A percentile compares a stretch with the other conserved stretches of the same genome.
phyloP scores from a whole-genome alignment of 2,888 invertebrate species.

The Thereva nobilitata region DNA sequence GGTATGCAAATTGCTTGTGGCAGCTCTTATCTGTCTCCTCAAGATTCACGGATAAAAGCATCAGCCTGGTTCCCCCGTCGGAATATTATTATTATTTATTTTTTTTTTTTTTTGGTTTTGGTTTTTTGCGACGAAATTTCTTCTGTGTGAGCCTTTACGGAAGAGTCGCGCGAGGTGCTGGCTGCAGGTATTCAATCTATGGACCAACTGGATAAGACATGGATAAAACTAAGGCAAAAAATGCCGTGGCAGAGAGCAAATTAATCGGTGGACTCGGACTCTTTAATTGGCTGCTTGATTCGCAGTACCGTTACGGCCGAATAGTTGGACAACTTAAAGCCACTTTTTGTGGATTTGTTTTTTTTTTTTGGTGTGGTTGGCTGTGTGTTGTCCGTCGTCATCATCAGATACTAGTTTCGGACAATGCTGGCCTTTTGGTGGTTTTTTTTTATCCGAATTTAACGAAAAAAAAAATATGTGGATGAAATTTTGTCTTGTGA shows the following conservation, averaged over 20 bases:
- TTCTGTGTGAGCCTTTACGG: neutral
- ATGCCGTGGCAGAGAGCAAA: conserved; percentile 30
- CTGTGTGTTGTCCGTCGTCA: neutral
- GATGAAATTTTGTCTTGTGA: no score
- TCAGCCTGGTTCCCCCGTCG: neutral
- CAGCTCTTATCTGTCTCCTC: neutral
- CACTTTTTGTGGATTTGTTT: neutral
- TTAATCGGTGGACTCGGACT: conserved; percentile 39
- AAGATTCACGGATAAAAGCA: neutral
- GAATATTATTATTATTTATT: no score
- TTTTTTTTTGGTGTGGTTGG: neutral
- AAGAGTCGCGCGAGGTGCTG: neutral
- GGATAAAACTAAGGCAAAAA: neutral
- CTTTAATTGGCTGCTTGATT: conserved; percentile 39
- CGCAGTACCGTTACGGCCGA: conserved; percentile 30
- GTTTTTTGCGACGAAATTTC: neutral
- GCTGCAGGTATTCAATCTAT: neutral
- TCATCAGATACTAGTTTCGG: no score
- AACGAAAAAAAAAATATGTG: no score
- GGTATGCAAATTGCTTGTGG: conserved; percentile 22
- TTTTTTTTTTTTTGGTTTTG: neutral
- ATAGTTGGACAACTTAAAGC: conserved; percentile 14
- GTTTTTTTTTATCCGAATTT: neutral
- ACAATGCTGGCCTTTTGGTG: no score
- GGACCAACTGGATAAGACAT: neutral